Conservation (phyloP, 1,140 invertebrate genomes). For the Wiebesia pumilae region DNA sequence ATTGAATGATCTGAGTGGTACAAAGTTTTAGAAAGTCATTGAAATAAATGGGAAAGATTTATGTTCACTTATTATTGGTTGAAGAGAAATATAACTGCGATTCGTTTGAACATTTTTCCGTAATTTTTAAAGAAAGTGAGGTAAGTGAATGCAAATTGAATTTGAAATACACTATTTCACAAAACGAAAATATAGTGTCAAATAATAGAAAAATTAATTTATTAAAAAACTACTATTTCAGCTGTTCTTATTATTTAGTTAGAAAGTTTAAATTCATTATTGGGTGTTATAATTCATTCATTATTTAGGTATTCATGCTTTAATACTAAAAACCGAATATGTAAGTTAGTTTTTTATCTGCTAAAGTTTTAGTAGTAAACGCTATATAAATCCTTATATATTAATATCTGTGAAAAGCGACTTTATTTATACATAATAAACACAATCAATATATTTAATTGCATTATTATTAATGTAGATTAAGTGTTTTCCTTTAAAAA, state of each 20-base stretch:
- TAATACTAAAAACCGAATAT: no score
- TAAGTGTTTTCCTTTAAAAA: not conserved
- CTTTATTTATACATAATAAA: no score
- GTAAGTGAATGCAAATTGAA: not conserved
- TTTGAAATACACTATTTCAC: not conserved
- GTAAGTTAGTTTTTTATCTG: no score
- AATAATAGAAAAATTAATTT: not conserved
- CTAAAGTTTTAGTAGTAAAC: no score
- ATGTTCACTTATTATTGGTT: not conserved
- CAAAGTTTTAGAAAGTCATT: not conserved
- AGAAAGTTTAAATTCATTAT: no score
- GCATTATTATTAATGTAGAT: not conserved
- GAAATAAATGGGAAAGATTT: slow-evolving; percentile 22
- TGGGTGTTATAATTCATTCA: no score
- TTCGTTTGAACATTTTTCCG: not conserved
- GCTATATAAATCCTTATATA: no score
- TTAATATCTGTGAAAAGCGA: no score
- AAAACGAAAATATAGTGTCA: not conserved
- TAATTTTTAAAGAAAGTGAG: not conserved
- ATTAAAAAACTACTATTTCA: not conserved
- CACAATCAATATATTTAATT: not conserved
- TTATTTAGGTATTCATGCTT: no score
- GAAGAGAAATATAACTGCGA: not conserved
- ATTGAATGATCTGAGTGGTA: not conserved
- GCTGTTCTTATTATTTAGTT: not conserved